phyloP scores from a whole-genome alignment of 2,113 vertebrate species.

The Oxygymnocypris stewartii region DNA sequence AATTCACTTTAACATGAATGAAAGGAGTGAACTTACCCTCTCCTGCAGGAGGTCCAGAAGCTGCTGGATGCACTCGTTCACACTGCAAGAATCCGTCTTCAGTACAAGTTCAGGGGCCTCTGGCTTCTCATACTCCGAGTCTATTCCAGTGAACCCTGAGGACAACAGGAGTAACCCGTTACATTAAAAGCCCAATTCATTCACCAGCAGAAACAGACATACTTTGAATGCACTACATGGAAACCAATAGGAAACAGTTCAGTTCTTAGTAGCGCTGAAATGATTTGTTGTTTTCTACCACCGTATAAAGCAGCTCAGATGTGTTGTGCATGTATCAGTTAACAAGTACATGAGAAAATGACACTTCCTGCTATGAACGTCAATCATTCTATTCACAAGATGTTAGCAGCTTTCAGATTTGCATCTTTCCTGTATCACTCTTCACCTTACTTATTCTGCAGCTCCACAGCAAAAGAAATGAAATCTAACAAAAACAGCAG shows the following conservation, averaged over 20 bases:
- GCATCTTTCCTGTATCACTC: background rate
- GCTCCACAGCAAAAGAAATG: background rate
- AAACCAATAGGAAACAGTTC: background rate
- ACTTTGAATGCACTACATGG: background rate
- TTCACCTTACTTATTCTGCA: background rate
- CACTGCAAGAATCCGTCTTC: conserved; percentile 93
- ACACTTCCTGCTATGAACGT: background rate
- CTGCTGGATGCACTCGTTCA: conserved; percentile 95
- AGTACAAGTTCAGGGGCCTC: conserved; percentile 95
- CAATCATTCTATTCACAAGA: background rate
- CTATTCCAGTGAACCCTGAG: conserved; percentile 96
- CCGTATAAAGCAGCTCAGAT: background rate
- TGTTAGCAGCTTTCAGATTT: background rate
- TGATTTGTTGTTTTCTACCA: background rate
- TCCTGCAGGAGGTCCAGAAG: conserved; percentile 96
- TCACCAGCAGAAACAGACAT: background rate
- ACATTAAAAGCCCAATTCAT: background rate
- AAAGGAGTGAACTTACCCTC: conserved; percentile 72
- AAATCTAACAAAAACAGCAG: background rate
- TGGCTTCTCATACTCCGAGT: conserved; percentile 95
- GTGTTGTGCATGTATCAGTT: background rate
- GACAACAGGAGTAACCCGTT: background rate
- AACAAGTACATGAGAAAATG: background rate
- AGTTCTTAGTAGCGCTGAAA: background rate
- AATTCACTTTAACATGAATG: background rate